phyloP scores from a whole-genome alignment of 2,888 invertebrate genomes.

The Eupithecia subfuscata region DNA sequence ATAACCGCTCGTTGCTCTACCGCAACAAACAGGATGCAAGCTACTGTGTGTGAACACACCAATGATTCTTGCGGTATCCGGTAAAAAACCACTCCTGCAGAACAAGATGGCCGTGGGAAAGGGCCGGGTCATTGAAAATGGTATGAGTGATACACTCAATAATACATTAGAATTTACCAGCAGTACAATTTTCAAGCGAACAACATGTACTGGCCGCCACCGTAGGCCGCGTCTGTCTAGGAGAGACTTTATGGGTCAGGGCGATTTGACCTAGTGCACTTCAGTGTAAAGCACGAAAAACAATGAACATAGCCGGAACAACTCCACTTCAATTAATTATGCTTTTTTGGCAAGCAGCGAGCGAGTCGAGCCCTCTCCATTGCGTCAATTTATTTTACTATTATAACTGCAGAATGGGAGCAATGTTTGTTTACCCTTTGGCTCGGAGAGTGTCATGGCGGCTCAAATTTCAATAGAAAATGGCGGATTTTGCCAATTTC shows the following conservation, averaged over 20 bases:
- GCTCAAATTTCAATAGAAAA: not conserved
- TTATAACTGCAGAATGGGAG: not conserved
- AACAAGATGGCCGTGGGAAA: too few relatives aligned
- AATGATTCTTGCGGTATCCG: too few relatives aligned
- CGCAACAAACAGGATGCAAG: too few relatives aligned
- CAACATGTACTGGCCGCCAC: not conserved
- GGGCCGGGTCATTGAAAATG: too few relatives aligned
- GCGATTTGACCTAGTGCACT: constrained; percentile 5
- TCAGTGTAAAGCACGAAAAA: constrained; percentile 5
- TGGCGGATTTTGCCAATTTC: not conserved
- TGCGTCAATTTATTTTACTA: constrained; percentile 2
- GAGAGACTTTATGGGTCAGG: not conserved
- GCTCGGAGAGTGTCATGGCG: not conserved
- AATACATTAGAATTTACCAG: too few relatives aligned
- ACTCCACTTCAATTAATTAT: constrained; percentile 13
- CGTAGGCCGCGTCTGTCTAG: not conserved
- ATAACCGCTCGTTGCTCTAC: too few relatives aligned
- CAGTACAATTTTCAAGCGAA: not conserved
- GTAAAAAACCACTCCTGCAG: too few relatives aligned
- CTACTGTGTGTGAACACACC: too few relatives aligned
- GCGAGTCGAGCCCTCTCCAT: constrained; percentile 1
- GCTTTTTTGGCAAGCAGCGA: constrained; percentile 7
- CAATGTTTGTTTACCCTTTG: not conserved
- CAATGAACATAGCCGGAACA: not conserved
- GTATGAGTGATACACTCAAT: too few relatives aligned